Evolutionary conservation across 2,797 vertebrate species (phyloP).

Genomic region (Heteromormyrus szaboi): DNA sequence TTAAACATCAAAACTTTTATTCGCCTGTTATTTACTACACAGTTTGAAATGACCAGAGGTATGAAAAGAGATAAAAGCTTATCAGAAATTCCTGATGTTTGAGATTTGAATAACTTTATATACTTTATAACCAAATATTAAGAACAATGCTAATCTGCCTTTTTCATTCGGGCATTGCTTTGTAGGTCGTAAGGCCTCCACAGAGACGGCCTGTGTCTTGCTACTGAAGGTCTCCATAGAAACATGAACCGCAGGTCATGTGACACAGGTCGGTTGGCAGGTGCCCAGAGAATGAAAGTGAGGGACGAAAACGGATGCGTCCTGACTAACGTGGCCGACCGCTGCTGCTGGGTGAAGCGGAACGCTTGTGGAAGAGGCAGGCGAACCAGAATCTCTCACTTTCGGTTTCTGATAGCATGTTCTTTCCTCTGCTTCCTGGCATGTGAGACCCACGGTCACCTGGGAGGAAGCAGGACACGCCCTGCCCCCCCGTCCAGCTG

Average conservation of each 20-base stretch:
- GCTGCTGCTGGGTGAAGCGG: background rate
- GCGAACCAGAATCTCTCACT: background rate
- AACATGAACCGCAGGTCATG: background rate
- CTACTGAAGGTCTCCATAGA: background rate
- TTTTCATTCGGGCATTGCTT: background rate
- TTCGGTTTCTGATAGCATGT: background rate
- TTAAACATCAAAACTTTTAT: background rate
- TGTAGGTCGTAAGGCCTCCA: background rate
- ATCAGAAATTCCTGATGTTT: background rate
- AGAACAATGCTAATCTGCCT: background rate
- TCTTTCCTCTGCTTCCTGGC: background rate
- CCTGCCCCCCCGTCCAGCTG: background rate
- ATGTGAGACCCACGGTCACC: background rate
- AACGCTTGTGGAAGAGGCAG: background rate
- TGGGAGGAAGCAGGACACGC: background rate
- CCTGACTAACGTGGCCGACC: background rate
- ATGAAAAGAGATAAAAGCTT: background rate
- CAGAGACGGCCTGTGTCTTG: background rate
- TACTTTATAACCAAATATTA: background rate
- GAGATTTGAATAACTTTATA: background rate
- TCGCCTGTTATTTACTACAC: slow-evolving; percentile 31
- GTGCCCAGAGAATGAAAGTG: background rate
- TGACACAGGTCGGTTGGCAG: background rate
- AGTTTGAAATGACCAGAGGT: slow-evolving; percentile 39
- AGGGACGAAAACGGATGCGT: background rate